Evolutionary conservation across 2,113 vertebrate genomes (phyloP).

Genomic region (Eublepharis macularius): DNA sequence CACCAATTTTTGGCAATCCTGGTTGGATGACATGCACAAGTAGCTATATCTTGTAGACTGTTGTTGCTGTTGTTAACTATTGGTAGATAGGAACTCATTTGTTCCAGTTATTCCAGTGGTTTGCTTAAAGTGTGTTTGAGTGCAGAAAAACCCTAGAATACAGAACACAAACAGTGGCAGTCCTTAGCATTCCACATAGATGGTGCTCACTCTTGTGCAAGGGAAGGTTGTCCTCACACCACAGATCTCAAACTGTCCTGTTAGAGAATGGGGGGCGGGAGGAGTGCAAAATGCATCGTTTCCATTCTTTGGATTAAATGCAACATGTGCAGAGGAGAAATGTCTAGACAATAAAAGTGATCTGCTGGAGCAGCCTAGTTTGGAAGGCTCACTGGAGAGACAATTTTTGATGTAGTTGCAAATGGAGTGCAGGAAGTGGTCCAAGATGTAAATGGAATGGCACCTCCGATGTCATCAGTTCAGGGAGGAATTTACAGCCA

Average conservation of each 20-base stretch:
- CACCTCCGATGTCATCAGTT: neutral
- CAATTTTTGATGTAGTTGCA: neutral
- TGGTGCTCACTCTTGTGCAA: neutral
- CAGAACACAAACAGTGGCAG: neutral
- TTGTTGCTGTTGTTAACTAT: no score
- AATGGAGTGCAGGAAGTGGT: neutral
- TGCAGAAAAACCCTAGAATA: neutral
- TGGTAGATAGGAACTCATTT: neutral
- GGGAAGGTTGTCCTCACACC: no score
- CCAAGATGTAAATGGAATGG: neutral
- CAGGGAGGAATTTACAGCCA: neutral
- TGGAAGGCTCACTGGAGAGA: neutral
- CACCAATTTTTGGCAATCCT: no score
- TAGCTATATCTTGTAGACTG: no score
- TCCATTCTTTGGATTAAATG: neutral
- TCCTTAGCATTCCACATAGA: neutral
- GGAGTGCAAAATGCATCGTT: neutral
- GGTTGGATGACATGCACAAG: no score
- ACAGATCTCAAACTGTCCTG: no score
- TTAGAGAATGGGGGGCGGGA: no score
- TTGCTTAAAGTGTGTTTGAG: no score
- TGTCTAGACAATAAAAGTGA: neutral
- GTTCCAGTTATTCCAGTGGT: neutral
- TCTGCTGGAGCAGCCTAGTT: neutral
- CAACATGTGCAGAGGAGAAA: neutral